A percentile compares a stretch with the other conserved stretches of the same genome.
phyloP scores from a whole-genome alignment of 2,888 invertebrate genomes.

The Tanypteryx hageni region DNA sequence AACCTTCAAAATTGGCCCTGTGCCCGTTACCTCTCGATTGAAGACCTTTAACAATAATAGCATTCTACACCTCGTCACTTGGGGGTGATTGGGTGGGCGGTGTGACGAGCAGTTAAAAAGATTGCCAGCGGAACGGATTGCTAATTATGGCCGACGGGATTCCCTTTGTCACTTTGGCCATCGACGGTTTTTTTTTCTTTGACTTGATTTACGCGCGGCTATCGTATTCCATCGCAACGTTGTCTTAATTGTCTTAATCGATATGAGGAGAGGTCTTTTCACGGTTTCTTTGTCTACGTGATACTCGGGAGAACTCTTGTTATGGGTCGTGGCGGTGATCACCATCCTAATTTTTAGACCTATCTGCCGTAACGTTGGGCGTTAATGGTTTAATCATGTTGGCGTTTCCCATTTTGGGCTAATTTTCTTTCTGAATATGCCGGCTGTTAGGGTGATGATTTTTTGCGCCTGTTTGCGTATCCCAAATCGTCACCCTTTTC shows the following conservation, averaged over 20 bases:
- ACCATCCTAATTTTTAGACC: too few relatives aligned
- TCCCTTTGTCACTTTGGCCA: not conserved
- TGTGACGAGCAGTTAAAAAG: not conserved
- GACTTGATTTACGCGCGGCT: not conserved
- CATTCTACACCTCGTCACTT: slow-evolving; percentile 49
- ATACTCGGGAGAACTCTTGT: too few relatives aligned
- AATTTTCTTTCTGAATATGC: too few relatives aligned
- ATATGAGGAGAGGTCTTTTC: not conserved
- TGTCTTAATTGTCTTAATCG: not conserved
- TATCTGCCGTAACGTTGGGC: too few relatives aligned
- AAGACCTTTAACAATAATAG: slow-evolving; percentile 64
- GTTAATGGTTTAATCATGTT: too few relatives aligned
- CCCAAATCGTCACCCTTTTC: too few relatives aligned
- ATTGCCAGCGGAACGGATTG: not conserved
- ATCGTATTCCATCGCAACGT: not conserved
- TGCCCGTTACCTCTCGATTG: slow-evolving; percentile 61
- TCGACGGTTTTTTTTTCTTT: not conserved
- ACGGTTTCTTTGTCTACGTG: too few relatives aligned
- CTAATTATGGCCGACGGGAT: slow-evolving; percentile 51
- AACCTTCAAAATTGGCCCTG: slow-evolving; percentile 56
- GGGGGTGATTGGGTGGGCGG: slow-evolving; percentile 10
- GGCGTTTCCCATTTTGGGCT: too few relatives aligned
- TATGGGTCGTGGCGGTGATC: too few relatives aligned
- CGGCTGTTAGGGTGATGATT: too few relatives aligned
- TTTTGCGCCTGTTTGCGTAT: too few relatives aligned